These are phyloP conservation scores for Scaptomyza pallida DNA, from an alignment of 1,140 invertebrate species.

Conservation along the genomic window DNA sequence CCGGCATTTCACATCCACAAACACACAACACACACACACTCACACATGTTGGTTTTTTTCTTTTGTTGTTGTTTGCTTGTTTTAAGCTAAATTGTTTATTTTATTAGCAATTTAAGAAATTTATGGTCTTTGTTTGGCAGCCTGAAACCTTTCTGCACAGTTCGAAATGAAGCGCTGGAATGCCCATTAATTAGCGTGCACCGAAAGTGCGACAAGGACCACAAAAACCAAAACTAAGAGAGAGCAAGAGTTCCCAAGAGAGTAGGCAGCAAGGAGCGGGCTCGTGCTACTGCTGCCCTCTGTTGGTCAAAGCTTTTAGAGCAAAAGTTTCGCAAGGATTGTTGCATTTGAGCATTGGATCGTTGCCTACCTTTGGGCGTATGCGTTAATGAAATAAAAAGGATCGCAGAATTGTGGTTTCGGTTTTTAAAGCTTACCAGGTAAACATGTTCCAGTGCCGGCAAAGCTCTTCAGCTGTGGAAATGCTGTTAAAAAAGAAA, in stretches of 20 bases:
- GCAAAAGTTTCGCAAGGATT: slow-evolving; percentile 17
- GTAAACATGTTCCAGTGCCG: slow-evolving; percentile 85
- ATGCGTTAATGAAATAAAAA: background rate
- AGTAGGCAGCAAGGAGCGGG: background rate
- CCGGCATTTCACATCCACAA: slow-evolving; percentile 2
- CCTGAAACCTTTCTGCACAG: slow-evolving; percentile 6
- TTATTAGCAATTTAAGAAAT: slow-evolving; percentile 82
- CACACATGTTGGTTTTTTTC: slow-evolving; percentile 29
- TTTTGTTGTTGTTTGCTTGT: slow-evolving; percentile 22
- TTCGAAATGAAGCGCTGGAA: slow-evolving; percentile 71
- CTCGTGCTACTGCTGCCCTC: slow-evolving; percentile 46
- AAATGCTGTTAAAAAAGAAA: slow-evolving; percentile 83
- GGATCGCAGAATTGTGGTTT: background rate
- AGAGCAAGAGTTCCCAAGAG: background rate
- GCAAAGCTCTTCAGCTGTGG: slow-evolving; percentile 85
- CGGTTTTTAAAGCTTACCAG: slow-evolving; percentile 83
- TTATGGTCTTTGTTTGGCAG: slow-evolving; percentile 56
- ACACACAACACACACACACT: slow-evolving; percentile 9
- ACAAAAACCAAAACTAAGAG: background rate
- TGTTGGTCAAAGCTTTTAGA: slow-evolving; percentile 35
- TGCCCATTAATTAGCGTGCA: slow-evolving; percentile 74
- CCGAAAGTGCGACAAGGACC: background rate
- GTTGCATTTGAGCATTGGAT: background rate
- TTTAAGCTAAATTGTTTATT: slow-evolving; percentile 81
- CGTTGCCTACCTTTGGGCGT: slow-evolving; percentile 71